Evolutionary conservation across 2,888 invertebrate species (phyloP).

Genomic region (Perizoma flavofasciatum): DNA sequence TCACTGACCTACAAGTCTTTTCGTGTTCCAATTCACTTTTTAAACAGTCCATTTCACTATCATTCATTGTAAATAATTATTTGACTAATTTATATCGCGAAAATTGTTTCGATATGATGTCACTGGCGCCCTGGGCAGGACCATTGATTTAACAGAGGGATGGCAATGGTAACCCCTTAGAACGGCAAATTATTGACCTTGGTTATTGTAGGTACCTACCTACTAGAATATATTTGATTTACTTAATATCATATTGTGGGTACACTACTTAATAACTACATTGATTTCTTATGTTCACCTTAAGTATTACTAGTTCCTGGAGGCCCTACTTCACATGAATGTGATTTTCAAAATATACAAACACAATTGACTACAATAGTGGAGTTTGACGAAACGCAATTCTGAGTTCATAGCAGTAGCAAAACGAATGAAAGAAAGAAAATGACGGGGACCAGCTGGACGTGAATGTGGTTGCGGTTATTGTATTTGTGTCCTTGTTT

Average conservation of each 20-base stretch:
- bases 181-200: constrained; percentile 29
- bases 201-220: constrained; percentile 1
- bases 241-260: background rate
- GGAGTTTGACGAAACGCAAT: background rate
- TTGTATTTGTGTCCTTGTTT: too few relatives aligned
- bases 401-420: background rate
- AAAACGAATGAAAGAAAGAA: background rate
- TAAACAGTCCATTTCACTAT: constrained; percentile 74
- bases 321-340: too few relatives aligned
- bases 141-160: constrained; percentile 49
- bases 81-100: constrained; percentile 30
- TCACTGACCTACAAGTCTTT: constrained; percentile 71
- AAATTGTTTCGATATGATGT: constrained; percentile 26
- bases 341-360: too few relatives aligned
- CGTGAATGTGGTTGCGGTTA: too few relatives aligned
- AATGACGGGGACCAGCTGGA: too few relatives aligned
- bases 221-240: background rate
- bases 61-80: constrained; percentile 58
- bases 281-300: too few relatives aligned
- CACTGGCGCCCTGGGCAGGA: constrained; percentile 89
- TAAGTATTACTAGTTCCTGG: too few relatives aligned
- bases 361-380: background rate
- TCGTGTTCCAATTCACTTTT: constrained; percentile 78
- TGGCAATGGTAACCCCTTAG: constrained; percentile 42
- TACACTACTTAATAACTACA: too few relatives aligned